Percentiles rank a stretch among this genome's conserved stretches.
These are phyloP conservation scores for Pinctada fucata DNA, from an alignment of 2,888 invertebrate species.

Conservation along the genomic window DNA sequence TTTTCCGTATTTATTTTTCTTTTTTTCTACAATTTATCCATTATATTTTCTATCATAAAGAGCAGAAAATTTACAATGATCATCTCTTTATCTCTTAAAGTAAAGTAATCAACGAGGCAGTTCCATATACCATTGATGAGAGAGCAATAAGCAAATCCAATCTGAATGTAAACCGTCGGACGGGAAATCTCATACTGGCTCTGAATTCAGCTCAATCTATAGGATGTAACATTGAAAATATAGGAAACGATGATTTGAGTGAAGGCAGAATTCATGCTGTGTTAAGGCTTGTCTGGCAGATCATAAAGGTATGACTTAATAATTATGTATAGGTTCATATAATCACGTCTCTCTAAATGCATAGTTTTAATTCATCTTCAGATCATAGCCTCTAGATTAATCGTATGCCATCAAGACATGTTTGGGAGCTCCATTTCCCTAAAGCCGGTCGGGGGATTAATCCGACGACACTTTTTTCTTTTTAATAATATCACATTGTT, in stretches of 20 bases:
- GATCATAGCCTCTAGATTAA: neutral
- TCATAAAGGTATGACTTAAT: constrained; percentile 85
- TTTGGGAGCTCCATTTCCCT: too few relatives aligned
- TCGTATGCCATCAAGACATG: neutral
- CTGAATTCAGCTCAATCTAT: constrained; percentile 98
- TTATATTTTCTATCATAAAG: neutral
- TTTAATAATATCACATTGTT: too few relatives aligned
- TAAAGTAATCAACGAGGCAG: constrained; percentile 99
- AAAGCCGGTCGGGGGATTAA: too few relatives aligned
- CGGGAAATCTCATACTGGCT: constrained; percentile 97
- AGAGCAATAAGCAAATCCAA: constrained; percentile 98
- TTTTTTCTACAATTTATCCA: too few relatives aligned
- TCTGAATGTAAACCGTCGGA: constrained; percentile 93
- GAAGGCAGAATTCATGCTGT: constrained; percentile 96
- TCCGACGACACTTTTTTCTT: too few relatives aligned
- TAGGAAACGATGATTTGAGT: constrained; percentile 96
- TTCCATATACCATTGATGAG: constrained; percentile 99
- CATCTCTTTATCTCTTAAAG: constrained; percentile 79
- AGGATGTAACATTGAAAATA: constrained; percentile 94
- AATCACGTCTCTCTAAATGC: too few relatives aligned
- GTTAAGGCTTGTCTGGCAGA: constrained; percentile 98
- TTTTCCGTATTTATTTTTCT: too few relatives aligned
- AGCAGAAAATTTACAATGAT: too few relatives aligned
- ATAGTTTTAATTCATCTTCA: too few relatives aligned
- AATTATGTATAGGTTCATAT: too few relatives aligned